Evolutionary conservation across 2,888 invertebrate genomes (phyloP), one percentile per base, ranked within the genome.

Genomic region (Drosophila flavopinicola): DNA sequence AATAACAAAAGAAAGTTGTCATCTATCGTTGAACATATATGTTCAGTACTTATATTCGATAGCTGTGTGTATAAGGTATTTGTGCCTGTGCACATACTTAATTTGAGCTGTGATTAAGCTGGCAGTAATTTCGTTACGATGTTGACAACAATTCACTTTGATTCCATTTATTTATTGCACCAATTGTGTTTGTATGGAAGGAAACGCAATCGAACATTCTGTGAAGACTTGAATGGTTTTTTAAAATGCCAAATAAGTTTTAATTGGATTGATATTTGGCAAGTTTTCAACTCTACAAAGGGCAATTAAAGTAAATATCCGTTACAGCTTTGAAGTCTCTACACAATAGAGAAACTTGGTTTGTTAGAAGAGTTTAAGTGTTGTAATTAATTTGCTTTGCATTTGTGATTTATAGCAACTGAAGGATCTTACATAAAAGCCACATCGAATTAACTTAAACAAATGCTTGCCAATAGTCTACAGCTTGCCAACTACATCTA

Each of bases 211-310:
- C 20, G 2, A 20, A 20, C 20, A 2, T 2, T 20, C 20, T 1
- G 27, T 6, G n/a, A 2, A 11, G 41, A 35, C 23, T 35, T 57
- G 29, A 15, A 41, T 15, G 33, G 5, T 27, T 3, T 5, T 17
- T 7, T 20, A 35, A 25, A 30, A 30, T 24, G 7, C 13, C 13
- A 6, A 44, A 13, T 15, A 30, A 32, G 37, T 38, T 54, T 37
- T 29, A 25, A 0, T n/a, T 30, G 38, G 24, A 17, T 33, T 7
- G 10, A 10, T 15, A 4, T 11, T 11, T 15, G 5, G 41, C 3
- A 7, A 23, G 5, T 13, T 23, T 23, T 2, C 1, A 37, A 11
- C 20, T 27, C 6, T 17, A 10, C 20, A 20, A 10, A n/a, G 10
- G 9, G 11, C 6, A 17, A 42, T n/a, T 9, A 13, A 29, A 32